Evolutionary conservation across 2,888 invertebrate genomes (phyloP).

Genomic region (Schizotus pectinicornis): DNA sequence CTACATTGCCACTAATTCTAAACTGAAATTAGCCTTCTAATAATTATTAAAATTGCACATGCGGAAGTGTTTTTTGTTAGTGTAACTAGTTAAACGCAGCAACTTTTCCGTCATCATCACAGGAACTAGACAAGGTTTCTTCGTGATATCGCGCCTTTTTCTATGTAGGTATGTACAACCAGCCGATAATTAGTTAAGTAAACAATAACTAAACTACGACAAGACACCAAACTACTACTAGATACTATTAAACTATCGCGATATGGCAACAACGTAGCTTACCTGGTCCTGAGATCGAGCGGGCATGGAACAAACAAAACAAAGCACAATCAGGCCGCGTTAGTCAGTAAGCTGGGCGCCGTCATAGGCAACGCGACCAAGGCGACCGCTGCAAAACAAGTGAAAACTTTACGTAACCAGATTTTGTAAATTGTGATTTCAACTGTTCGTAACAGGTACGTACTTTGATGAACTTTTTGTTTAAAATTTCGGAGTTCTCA

Average conservation of each 20-base stretch:
- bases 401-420: constrained; percentile 18
- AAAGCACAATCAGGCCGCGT: constrained; percentile 55
- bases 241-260: constrained; percentile 9
- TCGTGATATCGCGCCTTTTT: no score
- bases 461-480: no score
- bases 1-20: no score
- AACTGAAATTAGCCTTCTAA: no score
- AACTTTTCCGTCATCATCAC: no score
- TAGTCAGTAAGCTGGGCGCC: constrained; percentile 47
- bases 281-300: constrained; percentile 51
- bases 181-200: neutral
- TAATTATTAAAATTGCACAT: no score
- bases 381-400: constrained; percentile 6
- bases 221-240: constrained; percentile 1
- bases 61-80: no score
- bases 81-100: no score
- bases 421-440: neutral
- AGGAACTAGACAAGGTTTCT: no score
- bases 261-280: constrained; percentile 47
- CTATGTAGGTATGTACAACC: no score
- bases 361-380: constrained; percentile 4
- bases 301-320: constrained; percentile 57
- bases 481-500: no score
- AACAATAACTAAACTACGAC: constrained; percentile 2
- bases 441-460: no score